These are phyloP conservation scores for Ptilodon capucinus DNA, from an alignment of 2,888 invertebrate species.

Conservation along the genomic window DNA sequence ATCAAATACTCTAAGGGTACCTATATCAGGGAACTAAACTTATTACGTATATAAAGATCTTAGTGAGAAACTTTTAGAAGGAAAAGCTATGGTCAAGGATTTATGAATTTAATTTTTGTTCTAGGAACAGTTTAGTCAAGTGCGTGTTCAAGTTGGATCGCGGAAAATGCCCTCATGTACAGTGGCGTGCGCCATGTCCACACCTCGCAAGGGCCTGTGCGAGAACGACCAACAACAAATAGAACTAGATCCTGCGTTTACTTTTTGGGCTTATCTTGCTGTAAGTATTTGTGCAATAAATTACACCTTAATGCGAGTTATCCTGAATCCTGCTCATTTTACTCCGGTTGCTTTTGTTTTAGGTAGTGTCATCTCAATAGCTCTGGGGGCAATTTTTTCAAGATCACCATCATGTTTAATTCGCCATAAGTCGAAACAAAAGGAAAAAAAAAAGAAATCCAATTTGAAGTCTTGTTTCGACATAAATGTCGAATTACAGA, in stretches of 20 bases:
- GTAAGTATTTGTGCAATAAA: slow-evolving; percentile 61
- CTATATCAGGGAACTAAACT: too few relatives aligned
- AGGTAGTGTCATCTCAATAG: too few relatives aligned
- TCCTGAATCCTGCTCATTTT: background rate
- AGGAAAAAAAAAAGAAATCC: too few relatives aligned
- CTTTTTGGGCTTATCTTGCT: slow-evolving; percentile 88
- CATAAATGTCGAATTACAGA: too few relatives aligned
- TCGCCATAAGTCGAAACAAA: too few relatives aligned
- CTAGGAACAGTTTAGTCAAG: slow-evolving; percentile 42
- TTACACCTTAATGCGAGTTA: background rate
- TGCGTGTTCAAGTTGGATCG: slow-evolving; percentile 55
- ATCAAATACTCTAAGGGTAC: too few relatives aligned
- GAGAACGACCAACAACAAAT: slow-evolving; percentile 81
- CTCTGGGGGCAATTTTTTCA: too few relatives aligned
- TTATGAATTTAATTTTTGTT: slow-evolving; percentile 3
- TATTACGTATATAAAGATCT: too few relatives aligned
- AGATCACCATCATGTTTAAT: too few relatives aligned
- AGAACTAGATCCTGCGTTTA: slow-evolving; percentile 84
- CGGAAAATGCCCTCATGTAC: slow-evolving; percentile 73
- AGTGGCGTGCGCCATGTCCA: slow-evolving; percentile 83
- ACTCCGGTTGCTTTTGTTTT: too few relatives aligned
- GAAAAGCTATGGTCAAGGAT: background rate
- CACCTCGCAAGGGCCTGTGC: slow-evolving; percentile 82
- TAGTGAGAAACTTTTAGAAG: too few relatives aligned
- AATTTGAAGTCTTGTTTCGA: too few relatives aligned